Evolutionary conservation across 1,140 invertebrate genomes (phyloP).

Genomic region (Drosophila subpulchrella): DNA sequence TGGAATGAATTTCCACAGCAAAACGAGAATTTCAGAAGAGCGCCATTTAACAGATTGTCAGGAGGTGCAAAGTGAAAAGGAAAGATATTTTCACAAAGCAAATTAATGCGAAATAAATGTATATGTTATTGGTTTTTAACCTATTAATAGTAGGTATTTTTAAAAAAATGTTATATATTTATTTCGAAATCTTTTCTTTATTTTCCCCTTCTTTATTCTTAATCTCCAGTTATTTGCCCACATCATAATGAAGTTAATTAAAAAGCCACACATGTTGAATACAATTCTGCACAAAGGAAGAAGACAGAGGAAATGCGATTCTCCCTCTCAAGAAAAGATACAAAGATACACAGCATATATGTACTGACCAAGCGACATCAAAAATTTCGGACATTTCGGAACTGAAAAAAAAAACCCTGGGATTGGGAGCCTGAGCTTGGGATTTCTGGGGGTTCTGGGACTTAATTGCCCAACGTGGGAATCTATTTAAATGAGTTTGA

Average conservation of each 20-base stretch:
- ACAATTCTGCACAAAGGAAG: conserved; percentile 50
- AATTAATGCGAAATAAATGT: conserved; percentile 18
- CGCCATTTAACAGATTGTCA: conserved; percentile 61
- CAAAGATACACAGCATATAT: conserved; percentile 26
- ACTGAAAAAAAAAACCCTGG: conserved; percentile 6
- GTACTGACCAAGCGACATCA: conserved; percentile 42
- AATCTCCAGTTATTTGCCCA: conserved; percentile 46
- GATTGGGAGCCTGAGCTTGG: conserved; percentile 26
- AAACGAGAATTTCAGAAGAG: conserved; percentile 48
- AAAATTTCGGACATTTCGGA: conserved; percentile 27
- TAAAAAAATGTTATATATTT: not conserved
- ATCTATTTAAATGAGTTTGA: conserved; percentile 67
- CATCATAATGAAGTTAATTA: conserved; percentile 75
- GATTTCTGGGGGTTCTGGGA: conserved; percentile 39
- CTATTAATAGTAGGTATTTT: conserved; percentile 1
- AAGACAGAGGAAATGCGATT: conserved; percentile 21
- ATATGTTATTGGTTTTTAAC: conserved; percentile 17
- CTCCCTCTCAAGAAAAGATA: conserved; percentile 23
- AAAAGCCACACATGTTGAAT: conserved; percentile 80
- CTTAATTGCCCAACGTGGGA: conserved; percentile 80
- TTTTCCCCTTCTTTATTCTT: not conserved
- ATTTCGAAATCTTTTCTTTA: not conserved
- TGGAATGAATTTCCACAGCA: conserved; percentile 62
- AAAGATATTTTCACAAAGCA: conserved; percentile 2
- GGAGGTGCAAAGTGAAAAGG: conserved; percentile 39